Evolutionary conservation across 2,113 vertebrate genomes (phyloP).

Genomic region (Melanerpes aurifrons): DNA sequence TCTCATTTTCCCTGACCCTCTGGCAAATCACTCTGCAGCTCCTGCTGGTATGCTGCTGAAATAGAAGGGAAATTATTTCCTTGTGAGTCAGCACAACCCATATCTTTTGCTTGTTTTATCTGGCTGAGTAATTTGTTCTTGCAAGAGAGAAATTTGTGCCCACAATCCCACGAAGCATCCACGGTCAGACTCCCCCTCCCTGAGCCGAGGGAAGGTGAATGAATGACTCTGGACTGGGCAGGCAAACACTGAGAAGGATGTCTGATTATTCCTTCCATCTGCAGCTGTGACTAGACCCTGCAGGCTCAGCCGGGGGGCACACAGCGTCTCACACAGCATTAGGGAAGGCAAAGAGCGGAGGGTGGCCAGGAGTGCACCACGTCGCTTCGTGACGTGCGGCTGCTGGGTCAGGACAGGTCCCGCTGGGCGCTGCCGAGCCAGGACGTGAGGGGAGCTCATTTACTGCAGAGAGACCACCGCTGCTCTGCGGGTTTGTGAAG

Average conservation of each 20-base stretch:
- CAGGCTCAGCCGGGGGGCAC: neutral
- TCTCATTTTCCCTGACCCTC: neutral
- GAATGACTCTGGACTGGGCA: neutral
- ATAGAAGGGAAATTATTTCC: conserved; percentile 39
- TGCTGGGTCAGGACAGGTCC: neutral
- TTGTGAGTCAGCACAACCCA: conserved; percentile 46
- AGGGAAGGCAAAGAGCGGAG: neutral
- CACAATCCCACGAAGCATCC: neutral
- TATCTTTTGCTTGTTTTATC: conserved; percentile 37
- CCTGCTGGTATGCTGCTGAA: conserved; percentile 8
- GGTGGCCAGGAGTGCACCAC: fast-evolving
- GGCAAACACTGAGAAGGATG: neutral
- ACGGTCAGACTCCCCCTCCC: neutral
- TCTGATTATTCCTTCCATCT: neutral
- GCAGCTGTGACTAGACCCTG: neutral
- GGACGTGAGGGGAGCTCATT: neutral
- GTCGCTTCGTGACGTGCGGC: neutral
- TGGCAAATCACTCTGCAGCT: neutral
- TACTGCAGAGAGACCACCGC: neutral
- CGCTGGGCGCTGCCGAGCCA: neutral
- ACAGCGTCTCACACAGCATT: fast-evolving
- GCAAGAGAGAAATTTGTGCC: neutral
- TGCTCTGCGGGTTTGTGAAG: neutral
- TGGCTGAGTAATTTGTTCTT: neutral
- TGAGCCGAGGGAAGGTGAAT: neutral